Conservation (phyloP, 2,888 invertebrate genomes). For the Ormyrus pomaceus region DNA sequence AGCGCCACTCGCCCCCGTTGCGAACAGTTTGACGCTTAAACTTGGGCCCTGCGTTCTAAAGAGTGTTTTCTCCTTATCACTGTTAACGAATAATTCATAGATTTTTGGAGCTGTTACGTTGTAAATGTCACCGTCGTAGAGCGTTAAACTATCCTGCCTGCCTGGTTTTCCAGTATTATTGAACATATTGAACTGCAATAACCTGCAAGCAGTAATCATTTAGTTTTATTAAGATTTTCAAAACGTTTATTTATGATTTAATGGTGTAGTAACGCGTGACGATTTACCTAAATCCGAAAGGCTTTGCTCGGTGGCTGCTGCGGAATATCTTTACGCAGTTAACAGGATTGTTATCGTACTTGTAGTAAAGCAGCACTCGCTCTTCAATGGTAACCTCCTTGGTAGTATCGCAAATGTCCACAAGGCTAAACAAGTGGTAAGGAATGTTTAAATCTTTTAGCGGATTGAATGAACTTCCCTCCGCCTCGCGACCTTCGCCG, state of each 20-base stretch:
- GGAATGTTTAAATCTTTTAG: slow-evolving; percentile 89
- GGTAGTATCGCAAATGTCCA: slow-evolving; percentile 97
- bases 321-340: slow-evolving; percentile 98
- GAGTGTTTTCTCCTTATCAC: slow-evolving; percentile 84
- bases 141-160: slow-evolving; percentile 87
- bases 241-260: neutral
- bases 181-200: slow-evolving; percentile 94
- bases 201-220: slow-evolving; percentile 73
- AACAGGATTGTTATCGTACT: slow-evolving; percentile 96
- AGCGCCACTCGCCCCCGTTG: slow-evolving; percentile 94
- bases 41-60: slow-evolving; percentile 87
- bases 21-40: slow-evolving; percentile 92
- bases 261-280: too few species aligned
- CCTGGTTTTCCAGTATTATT: slow-evolving; percentile 90
- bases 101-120: slow-evolving; percentile 86
- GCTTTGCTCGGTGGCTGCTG: slow-evolving; percentile 89
- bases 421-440: slow-evolving; percentile 93
- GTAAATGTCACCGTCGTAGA: slow-evolving; percentile 96
- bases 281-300: slow-evolving; percentile 85
- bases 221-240: slow-evolving; percentile 8
- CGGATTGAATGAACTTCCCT: slow-evolving; percentile 92
- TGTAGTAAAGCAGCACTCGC: slow-evolving; percentile 94
- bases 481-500: slow-evolving; percentile 93
- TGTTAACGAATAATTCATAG: slow-evolving; percentile 84
- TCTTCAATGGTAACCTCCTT: slow-evolving; percentile 95